Evolutionary conservation across 64 coral and sea anemone genomes (phyloP).

Genomic region (Dendrophyllia cribrosa): DNA sequence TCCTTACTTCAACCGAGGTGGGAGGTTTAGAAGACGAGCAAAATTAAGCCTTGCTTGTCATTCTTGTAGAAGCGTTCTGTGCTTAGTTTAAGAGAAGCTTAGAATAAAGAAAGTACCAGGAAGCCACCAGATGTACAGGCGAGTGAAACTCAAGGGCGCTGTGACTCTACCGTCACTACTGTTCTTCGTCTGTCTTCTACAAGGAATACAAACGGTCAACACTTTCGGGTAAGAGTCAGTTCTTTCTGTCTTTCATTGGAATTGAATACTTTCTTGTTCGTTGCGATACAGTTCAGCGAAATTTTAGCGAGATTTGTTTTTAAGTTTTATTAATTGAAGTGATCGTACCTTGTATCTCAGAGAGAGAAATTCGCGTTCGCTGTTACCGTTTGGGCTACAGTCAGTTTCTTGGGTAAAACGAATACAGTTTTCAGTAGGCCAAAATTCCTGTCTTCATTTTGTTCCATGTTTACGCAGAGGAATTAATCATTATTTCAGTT

Average conservation of each 20-base stretch:
- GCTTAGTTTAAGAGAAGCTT: background rate
- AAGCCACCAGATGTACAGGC: background rate
- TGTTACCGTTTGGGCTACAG: too few relatives aligned
- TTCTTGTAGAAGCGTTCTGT: background rate
- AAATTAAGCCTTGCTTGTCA: too few relatives aligned
- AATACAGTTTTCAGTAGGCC: background rate
- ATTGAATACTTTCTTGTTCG: background rate
- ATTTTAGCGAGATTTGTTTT: background rate
- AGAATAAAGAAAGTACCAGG: background rate
- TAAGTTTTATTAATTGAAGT: background rate
- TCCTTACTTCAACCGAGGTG: background rate
- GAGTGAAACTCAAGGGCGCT: constrained; percentile 2
- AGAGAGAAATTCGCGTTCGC: too few relatives aligned
- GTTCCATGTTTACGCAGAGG: background rate
- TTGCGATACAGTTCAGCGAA: background rate
- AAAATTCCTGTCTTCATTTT: background rate
- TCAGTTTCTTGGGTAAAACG: background rate
- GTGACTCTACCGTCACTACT: background rate
- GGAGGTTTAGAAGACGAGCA: background rate
- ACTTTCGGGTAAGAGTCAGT: constrained; percentile 3
- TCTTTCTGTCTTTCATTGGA: background rate
- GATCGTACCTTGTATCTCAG: too few relatives aligned
- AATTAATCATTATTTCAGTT: constrained; percentile 6
- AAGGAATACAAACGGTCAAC: background rate
- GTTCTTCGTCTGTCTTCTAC: background rate